Percentiles rank a stretch among this genome's conserved stretches.
Conservation (phyloP, 2,797 vertebrate genomes). For the Knipowitschia caucasica region DNA sequence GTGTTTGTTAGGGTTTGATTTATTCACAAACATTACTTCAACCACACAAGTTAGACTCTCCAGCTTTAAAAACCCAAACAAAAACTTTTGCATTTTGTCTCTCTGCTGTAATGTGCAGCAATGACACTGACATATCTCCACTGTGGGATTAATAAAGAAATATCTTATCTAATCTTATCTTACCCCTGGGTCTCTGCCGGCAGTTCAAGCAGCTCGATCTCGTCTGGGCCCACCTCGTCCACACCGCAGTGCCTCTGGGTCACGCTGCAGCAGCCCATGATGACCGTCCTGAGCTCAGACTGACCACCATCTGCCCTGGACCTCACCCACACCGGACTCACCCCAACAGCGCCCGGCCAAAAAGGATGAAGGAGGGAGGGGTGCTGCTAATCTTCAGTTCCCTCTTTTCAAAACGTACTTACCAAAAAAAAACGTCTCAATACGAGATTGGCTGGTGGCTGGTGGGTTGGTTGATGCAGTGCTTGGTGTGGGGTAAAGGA, state of each 20-base stretch:
- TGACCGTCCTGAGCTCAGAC: slow-evolving; percentile 40
- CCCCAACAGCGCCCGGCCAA: slow-evolving; percentile 43
- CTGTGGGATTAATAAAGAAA: no score
- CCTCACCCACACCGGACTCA: slow-evolving; percentile 61
- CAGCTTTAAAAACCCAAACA: no score
- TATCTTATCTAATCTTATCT: no score
- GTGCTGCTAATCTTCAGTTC: slow-evolving; percentile 51
- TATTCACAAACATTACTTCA: no score
- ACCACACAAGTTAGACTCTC: no score
- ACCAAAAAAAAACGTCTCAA: slow-evolving; percentile 21
- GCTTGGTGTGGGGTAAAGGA: no score
- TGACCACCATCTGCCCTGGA: slow-evolving; percentile 70
- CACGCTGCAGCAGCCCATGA: slow-evolving; percentile 85
- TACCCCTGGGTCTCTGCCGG: slow-evolving; percentile 72
- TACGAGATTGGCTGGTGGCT: slow-evolving; percentile 22
- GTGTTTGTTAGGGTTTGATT: no score
- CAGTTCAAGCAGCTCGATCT: slow-evolving; percentile 79
- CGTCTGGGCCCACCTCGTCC: slow-evolving; percentile 78
- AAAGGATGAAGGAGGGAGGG: slow-evolving; percentile 50
- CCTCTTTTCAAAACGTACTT: slow-evolving; percentile 36
- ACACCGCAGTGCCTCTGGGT: slow-evolving; percentile 74
- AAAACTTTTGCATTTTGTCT: no score
- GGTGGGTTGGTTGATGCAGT: slow-evolving; percentile 53
- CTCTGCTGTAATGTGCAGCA: no score
- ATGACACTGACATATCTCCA: no score